These are phyloP conservation scores for Drosophila quadrilineata DNA, from an alignment of 1,140 invertebrate species.

Conservation along the genomic window DNA sequence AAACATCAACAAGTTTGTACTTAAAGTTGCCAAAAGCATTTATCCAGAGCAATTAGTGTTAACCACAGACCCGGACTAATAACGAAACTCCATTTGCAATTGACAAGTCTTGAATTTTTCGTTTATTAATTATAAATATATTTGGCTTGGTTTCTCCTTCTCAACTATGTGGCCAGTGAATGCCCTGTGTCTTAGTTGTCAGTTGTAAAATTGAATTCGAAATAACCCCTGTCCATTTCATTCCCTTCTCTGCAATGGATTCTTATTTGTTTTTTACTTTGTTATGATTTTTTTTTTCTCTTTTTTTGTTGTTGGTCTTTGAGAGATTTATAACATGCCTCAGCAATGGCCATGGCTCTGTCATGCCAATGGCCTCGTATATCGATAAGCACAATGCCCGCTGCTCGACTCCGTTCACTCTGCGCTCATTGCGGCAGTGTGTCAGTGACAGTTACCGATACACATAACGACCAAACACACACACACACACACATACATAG, in stretches of 20 bases:
- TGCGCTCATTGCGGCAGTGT: conserved; percentile 27
- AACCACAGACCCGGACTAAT: too few species aligned
- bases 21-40: conserved; percentile 33
- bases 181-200: conserved; percentile 64
- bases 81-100: conserved; percentile 59
- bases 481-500: background rate
- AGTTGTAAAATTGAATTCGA: conserved; percentile 74
- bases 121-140: conserved; percentile 58
- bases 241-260: too few species aligned
- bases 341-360: background rate
- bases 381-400: conserved; percentile 72
- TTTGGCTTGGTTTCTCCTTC: background rate
- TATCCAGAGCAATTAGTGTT: conserved; percentile 39
- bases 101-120: conserved; percentile 44
- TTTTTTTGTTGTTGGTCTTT: conserved; percentile 69
- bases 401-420: background rate
- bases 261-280: too few species aligned
- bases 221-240: too few species aligned
- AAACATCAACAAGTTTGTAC: conserved; percentile 26
- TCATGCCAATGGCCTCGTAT: conserved; percentile 60
- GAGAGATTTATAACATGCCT: conserved; percentile 70
- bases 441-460: conserved; percentile 56
- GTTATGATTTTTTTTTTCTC: too few species aligned
- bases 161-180: conserved; percentile 16
- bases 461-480: conserved; percentile 15